phyloP scores from a whole-genome alignment of 2,113 vertebrate species.

The Saccopteryx bilineata region DNA sequence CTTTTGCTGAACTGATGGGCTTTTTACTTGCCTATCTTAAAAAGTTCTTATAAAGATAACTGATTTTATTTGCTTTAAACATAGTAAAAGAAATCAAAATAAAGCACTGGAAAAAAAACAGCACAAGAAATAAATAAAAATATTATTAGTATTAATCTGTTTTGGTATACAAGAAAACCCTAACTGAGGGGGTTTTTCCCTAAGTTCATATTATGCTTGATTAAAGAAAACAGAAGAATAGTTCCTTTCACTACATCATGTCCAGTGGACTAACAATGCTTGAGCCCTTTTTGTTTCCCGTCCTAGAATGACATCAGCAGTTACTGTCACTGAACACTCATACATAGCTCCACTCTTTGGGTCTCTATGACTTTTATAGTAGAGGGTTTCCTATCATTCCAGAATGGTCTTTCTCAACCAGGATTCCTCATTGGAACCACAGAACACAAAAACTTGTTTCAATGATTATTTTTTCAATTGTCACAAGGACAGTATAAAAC shows the following conservation, averaged over 20 bases:
- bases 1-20: neutral
- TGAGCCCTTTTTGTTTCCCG: slow-evolving; percentile 18
- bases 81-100: slow-evolving; percentile 30
- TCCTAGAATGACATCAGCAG: neutral
- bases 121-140: neutral
- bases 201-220: neutral
- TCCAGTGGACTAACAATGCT: neutral
- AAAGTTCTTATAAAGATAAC: slow-evolving; percentile 51
- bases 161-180: slow-evolving; percentile 21
- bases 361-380: neutral
- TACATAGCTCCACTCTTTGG: neutral
- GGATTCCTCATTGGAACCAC: slow-evolving; percentile 8
- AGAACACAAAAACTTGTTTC: slow-evolving; percentile 29
- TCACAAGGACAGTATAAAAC: neutral
- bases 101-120: neutral
- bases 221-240: slow-evolving; percentile 47
- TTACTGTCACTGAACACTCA: neutral
- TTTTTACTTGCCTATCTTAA: slow-evolving; percentile 55
- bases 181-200: neutral
- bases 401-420: slow-evolving; percentile 41
- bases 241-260: slow-evolving; percentile 22
- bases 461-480: slow-evolving; percentile 50
- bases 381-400: slow-evolving; percentile 8
- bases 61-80: slow-evolving; percentile 59
- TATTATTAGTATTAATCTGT: slow-evolving; percentile 48